These are phyloP conservation scores for Ciconia nigra DNA, from an alignment of 2,797 vertebrate genomes.

Conservation along the genomic window DNA sequence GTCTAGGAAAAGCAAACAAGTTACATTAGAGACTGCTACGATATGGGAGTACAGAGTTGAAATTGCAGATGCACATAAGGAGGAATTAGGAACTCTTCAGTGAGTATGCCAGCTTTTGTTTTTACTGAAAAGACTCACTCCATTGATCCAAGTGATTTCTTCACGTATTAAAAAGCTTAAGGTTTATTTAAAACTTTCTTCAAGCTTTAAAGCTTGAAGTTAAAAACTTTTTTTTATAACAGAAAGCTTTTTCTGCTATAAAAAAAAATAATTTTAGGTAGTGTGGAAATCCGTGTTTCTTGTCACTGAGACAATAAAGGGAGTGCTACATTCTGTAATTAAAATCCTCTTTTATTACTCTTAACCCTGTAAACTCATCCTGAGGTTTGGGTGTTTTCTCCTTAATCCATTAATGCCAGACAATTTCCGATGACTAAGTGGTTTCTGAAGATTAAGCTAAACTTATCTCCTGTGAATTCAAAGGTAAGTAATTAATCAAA, in stretches of 20 bases:
- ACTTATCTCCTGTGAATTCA: neutral
- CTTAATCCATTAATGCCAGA: neutral
- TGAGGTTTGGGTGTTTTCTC: neutral
- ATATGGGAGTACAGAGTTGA: neutral
- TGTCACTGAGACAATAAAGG: neutral
- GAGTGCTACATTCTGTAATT: neutral
- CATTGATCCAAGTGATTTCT: neutral
- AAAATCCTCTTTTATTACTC: neutral
- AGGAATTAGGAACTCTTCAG: neutral
- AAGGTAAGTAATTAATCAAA: neutral
- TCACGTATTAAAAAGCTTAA: neutral
- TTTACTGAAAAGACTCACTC: neutral
- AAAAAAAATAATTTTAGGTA: neutral
- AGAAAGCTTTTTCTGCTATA: neutral
- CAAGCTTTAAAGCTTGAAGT: neutral
- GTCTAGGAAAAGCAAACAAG: constrained; percentile 67
- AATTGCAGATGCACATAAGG: constrained; percentile 1
- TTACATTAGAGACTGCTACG: constrained; percentile 47
- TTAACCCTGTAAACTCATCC: neutral
- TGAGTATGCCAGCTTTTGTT: neutral
- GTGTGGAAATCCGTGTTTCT: neutral
- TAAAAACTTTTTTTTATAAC: neutral
- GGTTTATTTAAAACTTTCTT: neutral
- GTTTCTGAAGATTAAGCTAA: neutral
- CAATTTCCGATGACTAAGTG: neutral